These are phyloP conservation scores for Micromys minutus DNA, from an alignment of 2,113 vertebrate species.

Conservation along the genomic window DNA sequence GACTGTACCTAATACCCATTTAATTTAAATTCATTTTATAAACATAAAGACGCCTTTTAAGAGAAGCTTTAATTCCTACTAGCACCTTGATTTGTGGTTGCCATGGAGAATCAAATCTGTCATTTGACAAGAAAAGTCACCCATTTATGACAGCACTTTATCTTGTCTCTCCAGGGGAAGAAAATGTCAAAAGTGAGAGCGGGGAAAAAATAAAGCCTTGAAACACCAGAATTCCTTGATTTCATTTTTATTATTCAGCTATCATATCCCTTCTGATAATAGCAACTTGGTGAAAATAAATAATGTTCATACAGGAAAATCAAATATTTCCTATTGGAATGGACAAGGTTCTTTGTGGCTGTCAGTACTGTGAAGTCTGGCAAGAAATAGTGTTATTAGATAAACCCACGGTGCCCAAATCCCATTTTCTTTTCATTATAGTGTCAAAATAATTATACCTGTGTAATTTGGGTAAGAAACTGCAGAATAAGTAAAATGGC, in stretches of 20 bases:
- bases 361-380: constrained; percentile 92
- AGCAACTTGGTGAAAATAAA: constrained; percentile 93
- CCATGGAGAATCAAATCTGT: constrained; percentile 95
- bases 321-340: constrained; percentile 93
- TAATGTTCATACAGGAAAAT: constrained; percentile 92
- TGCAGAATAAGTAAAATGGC: constrained; percentile 90
- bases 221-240: constrained; percentile 93
- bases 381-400: constrained; percentile 93
- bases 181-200: constrained; percentile 94
- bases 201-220: constrained; percentile 91
- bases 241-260: constrained; percentile 94
- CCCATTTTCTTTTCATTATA: constrained; percentile 94
- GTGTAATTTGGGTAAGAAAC: constrained; percentile 92
- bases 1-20: constrained; percentile 90
- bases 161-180: constrained; percentile 94
- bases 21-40: constrained; percentile 93
- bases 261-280: constrained; percentile 94
- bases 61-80: constrained; percentile 92
- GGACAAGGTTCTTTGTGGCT: constrained; percentile 92
- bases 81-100: constrained; percentile 94
- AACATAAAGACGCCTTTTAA: constrained; percentile 92
- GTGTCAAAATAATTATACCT: constrained; percentile 94
- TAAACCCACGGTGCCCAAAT: constrained; percentile 93
- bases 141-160: constrained; percentile 94
- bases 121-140: constrained; percentile 94